phyloP scores from a whole-genome alignment of 2,888 invertebrate genomes.

The Megalurothrips usitatus region DNA sequence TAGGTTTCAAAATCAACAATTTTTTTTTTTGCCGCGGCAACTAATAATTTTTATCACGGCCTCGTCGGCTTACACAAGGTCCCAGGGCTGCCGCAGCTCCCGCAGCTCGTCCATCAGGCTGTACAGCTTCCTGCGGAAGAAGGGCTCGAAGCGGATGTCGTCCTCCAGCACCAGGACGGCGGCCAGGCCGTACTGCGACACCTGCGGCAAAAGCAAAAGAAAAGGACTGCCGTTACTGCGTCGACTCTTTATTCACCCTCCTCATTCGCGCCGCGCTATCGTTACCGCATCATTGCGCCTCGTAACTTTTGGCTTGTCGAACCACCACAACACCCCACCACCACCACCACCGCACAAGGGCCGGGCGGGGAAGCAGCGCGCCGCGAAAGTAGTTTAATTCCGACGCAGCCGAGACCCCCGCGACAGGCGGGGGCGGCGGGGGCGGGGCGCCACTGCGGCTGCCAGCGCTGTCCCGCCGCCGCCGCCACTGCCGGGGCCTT shows the following conservation, averaged over 20 bases:
- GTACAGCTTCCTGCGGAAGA: slow-evolving; percentile 65
- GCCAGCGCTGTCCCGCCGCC: too few relatives aligned
- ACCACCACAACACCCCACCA: too few relatives aligned
- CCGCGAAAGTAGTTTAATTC: too few relatives aligned
- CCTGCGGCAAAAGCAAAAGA: slow-evolving; percentile 46
- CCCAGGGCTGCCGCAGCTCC: slow-evolving; percentile 64
- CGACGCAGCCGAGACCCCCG: too few relatives aligned
- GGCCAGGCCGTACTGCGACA: slow-evolving; percentile 55
- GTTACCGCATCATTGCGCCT: too few relatives aligned
- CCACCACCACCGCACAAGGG: too few relatives aligned
- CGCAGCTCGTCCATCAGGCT: slow-evolving; percentile 62
- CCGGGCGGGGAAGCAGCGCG: too few relatives aligned
- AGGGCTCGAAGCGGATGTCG: slow-evolving; percentile 87
- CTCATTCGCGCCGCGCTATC: neutral
- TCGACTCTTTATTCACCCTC: neutral
- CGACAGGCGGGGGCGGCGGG: neutral
- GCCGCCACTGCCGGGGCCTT: too few relatives aligned
- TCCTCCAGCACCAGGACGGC: slow-evolving; percentile 83
- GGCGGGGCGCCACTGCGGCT: neutral
- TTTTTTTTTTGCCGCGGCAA: neutral
- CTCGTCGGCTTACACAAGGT: slow-evolving; percentile 69
- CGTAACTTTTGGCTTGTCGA: too few relatives aligned
- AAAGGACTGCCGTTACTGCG: slow-evolving; percentile 3
- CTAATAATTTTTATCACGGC: neutral
- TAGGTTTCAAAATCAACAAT: too few relatives aligned